phyloP scores from a whole-genome alignment of 2,113 vertebrate species.

The Cinclus cinclus region DNA sequence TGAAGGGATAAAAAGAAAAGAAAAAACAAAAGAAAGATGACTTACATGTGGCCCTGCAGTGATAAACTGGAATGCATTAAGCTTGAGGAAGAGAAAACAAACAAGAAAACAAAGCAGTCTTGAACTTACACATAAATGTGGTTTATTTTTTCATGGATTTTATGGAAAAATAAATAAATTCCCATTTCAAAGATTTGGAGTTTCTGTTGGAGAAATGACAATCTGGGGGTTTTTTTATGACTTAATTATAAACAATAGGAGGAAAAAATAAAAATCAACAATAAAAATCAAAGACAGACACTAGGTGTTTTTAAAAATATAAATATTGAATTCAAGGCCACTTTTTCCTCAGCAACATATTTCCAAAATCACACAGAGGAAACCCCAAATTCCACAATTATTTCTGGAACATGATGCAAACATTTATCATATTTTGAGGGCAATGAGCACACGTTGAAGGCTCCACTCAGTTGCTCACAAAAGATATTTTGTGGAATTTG shows the following conservation, averaged over 20 bases:
- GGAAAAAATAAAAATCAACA: neutral
- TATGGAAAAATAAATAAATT: neutral
- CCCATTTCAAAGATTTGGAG: neutral
- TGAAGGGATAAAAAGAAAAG: neutral
- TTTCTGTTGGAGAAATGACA: neutral
- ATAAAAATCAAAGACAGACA: neutral
- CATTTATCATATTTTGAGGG: neutral
- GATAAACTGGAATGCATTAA: neutral
- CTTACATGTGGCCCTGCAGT: neutral
- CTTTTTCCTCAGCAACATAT: neutral
- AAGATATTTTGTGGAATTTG: neutral
- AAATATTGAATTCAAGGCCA: neutral
- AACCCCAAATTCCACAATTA: neutral
- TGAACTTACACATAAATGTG: neutral
- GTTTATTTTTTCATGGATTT: neutral
- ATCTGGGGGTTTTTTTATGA: rapidly evolving
- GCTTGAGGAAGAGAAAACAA: neutral
- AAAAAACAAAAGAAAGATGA: neutral
- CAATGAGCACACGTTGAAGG: rapidly evolving
- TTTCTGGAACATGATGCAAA: rapidly evolving
- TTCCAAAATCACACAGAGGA: neutral
- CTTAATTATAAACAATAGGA: neutral
- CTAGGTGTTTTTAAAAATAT: neutral
- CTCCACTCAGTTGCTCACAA: neutral
- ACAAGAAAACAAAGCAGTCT: neutral